These are phyloP conservation scores for Myanophis thanlyinensis DNA, from an alignment of 2,113 vertebrate genomes.

Conservation along the genomic window DNA sequence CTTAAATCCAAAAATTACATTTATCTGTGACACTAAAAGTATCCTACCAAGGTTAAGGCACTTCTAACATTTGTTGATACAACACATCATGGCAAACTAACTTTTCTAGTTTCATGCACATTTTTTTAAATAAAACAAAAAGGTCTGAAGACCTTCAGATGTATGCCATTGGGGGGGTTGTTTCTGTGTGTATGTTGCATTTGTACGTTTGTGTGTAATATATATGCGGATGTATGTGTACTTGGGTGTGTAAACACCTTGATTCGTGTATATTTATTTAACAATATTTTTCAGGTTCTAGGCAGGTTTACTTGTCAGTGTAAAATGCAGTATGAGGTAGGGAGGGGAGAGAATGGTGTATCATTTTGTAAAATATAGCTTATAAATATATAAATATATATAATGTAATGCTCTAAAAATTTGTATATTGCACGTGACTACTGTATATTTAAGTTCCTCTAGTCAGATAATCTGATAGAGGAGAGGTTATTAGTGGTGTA, in stretches of 20 bases:
- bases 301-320: constrained; percentile 15
- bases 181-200: not conserved
- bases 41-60: constrained; percentile 17
- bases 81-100: not conserved
- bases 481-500: not conserved
- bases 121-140: constrained; percentile 7
- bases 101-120: constrained; percentile 28
- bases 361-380: constrained; percentile 34
- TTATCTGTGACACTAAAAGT: constrained; percentile 19
- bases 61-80: not conserved
- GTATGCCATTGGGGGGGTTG: not conserved
- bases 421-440: not conserved
- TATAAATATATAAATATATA: constrained; percentile 22
- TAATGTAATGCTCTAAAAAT: constrained; percentile 1
- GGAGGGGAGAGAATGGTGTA: constrained; percentile 27
- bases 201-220: not conserved
- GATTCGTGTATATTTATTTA: constrained; percentile 37
- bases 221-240: not conserved
- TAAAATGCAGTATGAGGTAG: constrained; percentile 13
- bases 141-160: constrained; percentile 18
- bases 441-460: constrained; percentile 23
- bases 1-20: constrained; percentile 22
- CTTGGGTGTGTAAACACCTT: not conserved
- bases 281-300: constrained; percentile 22
- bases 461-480: not conserved